Conservation (phyloP, 1,140 invertebrate species). For the Campoletis sonorensis region DNA sequence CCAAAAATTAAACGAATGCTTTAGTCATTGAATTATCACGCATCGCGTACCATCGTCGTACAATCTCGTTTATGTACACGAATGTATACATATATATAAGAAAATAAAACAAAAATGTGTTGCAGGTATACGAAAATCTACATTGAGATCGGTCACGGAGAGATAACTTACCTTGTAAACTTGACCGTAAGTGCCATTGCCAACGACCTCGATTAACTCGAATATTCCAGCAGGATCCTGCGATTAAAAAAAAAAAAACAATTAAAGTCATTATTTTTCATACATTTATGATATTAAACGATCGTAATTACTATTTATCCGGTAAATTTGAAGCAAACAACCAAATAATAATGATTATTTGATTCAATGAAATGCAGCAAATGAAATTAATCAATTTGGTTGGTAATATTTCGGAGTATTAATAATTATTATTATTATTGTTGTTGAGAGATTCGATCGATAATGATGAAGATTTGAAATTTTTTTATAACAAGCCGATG, state of each 20-base stretch:
- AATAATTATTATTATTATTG: too few species aligned
- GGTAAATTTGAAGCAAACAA: too few species aligned
- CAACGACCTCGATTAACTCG: slow-evolving; percentile 99
- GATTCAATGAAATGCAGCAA: too few species aligned
- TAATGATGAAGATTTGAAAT: too few species aligned
- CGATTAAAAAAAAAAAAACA: slow-evolving; percentile 70
- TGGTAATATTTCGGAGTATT: too few species aligned
- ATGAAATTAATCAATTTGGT: too few species aligned
- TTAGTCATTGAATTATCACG: slow-evolving; percentile 7
- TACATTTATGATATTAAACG: too few species aligned
- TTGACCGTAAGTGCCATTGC: slow-evolving; percentile 99
- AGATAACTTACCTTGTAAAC: slow-evolving; percentile 94
- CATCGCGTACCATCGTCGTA: neutral
- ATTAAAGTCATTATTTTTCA: too few species aligned
- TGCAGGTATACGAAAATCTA: neutral
- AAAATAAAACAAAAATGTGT: slow-evolving; percentile 21
- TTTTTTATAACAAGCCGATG: too few species aligned
- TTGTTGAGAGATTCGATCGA: too few species aligned
- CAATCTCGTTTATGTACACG: neutral
- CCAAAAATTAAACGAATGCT: neutral
- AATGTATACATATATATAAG: slow-evolving; percentile 21
- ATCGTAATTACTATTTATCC: too few species aligned
- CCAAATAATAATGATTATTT: too few species aligned
- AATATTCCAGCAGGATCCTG: slow-evolving; percentile 99
- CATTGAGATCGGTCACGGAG: slow-evolving; percentile 38